phyloP scores from a whole-genome alignment of 2,113 vertebrate species.

The Notarius quadriscutis region DNA sequence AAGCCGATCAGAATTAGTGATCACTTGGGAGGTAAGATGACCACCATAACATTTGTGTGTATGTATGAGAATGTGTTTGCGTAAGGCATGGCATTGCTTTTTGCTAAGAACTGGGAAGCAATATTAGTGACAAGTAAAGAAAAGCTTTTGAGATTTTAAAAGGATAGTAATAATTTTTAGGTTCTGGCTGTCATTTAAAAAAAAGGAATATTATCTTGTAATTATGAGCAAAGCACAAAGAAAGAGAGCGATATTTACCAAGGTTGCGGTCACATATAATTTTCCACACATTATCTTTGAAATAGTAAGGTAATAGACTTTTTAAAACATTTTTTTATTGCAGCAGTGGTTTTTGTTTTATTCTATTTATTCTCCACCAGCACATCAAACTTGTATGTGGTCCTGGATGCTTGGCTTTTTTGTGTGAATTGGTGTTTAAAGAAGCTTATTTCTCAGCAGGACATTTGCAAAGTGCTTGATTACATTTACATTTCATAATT shows the following conservation, averaged over 20 bases:
- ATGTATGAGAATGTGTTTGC: constrained; percentile 16
- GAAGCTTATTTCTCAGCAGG: background rate
- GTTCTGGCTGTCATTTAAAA: background rate
- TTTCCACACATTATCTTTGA: background rate
- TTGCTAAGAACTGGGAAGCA: background rate
- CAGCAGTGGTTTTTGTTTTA: background rate
- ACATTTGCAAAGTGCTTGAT: background rate
- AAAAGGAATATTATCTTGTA: background rate
- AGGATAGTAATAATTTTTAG: background rate
- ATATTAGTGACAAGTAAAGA: constrained; percentile 10
- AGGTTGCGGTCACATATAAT: background rate
- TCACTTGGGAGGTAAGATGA: constrained; percentile 93
- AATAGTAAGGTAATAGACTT: background rate
- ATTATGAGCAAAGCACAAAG: background rate
- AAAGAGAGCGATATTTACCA: background rate
- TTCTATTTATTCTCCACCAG: background rate
- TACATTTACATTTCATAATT: background rate
- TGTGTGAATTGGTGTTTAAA: background rate
- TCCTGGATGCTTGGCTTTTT: background rate
- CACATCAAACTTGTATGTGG: background rate
- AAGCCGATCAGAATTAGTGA: constrained; percentile 95
- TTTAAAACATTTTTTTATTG: background rate
- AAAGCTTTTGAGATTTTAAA: constrained; percentile 22
- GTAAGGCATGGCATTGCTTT: background rate
- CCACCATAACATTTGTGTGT: constrained; percentile 21